Evolutionary conservation across 2,888 invertebrate genomes (phyloP).

Genomic region (Ametastegia equiseti): DNA sequence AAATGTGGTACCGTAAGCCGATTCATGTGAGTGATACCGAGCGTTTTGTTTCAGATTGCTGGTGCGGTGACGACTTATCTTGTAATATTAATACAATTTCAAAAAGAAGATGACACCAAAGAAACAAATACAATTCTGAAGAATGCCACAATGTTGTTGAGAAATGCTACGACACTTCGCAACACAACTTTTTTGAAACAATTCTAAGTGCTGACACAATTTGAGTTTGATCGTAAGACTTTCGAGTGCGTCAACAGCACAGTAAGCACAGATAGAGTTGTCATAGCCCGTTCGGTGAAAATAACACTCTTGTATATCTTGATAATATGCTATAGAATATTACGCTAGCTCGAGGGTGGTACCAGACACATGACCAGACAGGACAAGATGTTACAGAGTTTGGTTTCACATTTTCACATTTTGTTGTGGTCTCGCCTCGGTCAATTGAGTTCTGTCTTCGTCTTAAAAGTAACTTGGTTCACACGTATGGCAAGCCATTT

Average conservation of each 20-base stretch:
- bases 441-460: too few relatives aligned
- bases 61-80: conserved; percentile 81
- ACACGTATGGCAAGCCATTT: too few relatives aligned
- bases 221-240: neutral
- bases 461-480: too few relatives aligned
- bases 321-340: neutral
- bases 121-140: conserved; percentile 60
- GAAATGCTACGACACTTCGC: conserved; percentile 27
- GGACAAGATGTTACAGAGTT: too few relatives aligned
- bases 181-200: conserved; percentile 21
- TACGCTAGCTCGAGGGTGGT: neutral
- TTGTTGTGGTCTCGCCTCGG: too few relatives aligned
- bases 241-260: neutral
- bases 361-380: too few relatives aligned
- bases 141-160: conserved; percentile 65
- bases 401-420: too few relatives aligned
- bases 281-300: neutral
- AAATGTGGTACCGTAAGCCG: too few relatives aligned
- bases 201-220: neutral
- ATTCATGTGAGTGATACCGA: too few relatives aligned
- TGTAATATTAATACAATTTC: conserved; percentile 81
- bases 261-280: neutral
- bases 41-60: conserved; percentile 77
- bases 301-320: neutral
- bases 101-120: conserved; percentile 77